Conservation (phyloP, 1,140 invertebrate genomes). For the Plutomurus gul region DNA sequence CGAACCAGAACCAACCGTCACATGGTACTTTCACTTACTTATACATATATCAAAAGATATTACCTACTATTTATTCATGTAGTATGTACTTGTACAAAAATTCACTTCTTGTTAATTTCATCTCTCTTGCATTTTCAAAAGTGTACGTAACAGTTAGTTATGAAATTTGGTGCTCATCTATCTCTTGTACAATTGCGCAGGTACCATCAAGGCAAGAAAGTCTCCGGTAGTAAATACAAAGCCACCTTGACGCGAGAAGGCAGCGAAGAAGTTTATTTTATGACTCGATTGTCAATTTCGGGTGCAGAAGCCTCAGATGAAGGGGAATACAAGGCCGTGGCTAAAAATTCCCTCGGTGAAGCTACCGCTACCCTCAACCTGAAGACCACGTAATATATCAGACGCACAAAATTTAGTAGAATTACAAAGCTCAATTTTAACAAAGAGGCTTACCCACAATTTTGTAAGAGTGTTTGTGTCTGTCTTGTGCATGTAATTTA, state of each 20-base stretch:
- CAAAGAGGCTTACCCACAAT: too few species aligned
- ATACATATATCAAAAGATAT: not conserved
- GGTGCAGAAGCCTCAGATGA: slow-evolving; percentile 82
- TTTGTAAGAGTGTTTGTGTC: too few species aligned
- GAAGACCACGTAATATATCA: too few species aligned
- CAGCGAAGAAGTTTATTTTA: slow-evolving; percentile 86
- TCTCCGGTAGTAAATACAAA: slow-evolving; percentile 77
- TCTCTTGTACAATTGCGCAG: slow-evolving; percentile 60
- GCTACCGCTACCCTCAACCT: slow-evolving; percentile 92
- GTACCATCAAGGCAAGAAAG: slow-evolving; percentile 79
- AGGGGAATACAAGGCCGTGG: slow-evolving; percentile 90
- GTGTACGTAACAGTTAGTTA: too few species aligned
- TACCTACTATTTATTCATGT: too few species aligned
- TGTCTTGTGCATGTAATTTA: too few species aligned
- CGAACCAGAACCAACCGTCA: slow-evolving; percentile 87
- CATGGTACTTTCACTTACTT: slow-evolving; percentile 73
- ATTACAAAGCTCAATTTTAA: not conserved
- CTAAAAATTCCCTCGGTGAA: slow-evolving; percentile 89
- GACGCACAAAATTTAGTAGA: slow-evolving; percentile 63
- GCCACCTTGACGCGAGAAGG: slow-evolving; percentile 70
- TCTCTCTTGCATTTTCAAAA: too few species aligned
- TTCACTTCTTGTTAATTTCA: too few species aligned
- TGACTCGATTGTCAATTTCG: slow-evolving; percentile 80
- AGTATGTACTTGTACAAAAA: too few species aligned
- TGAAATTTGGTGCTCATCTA: not conserved